These are phyloP conservation scores for Phaetusa simplex DNA, from an alignment of 2,113 vertebrate species.

Conservation along the genomic window DNA sequence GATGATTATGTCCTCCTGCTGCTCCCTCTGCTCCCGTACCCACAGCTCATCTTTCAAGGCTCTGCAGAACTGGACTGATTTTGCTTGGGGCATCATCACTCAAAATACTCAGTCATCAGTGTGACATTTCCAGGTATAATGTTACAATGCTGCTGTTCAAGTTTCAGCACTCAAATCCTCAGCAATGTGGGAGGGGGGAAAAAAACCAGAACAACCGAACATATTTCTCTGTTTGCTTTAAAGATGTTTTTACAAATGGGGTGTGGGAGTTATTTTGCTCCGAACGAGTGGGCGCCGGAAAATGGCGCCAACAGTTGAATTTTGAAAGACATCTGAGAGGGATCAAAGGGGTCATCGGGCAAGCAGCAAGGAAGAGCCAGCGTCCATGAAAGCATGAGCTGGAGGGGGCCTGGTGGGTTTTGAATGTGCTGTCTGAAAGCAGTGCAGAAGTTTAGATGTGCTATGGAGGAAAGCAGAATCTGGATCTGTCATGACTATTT, in stretches of 20 bases:
- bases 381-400: neutral
- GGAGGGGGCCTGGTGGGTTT: neutral
- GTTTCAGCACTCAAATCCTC: neutral
- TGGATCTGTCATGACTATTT: neutral
- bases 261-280: slow-evolving; percentile 17
- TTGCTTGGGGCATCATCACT: neutral
- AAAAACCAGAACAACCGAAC: neutral
- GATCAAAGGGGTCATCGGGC: neutral
- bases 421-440: neutral
- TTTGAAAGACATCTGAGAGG: neutral
- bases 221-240: neutral
- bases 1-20: neutral
- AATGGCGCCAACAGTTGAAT: neutral
- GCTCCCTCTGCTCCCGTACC: neutral
- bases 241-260: slow-evolving; percentile 3
- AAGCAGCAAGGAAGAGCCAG: neutral
- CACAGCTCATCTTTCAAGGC: neutral
- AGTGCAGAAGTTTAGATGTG: neutral
- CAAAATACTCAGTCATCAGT: neutral
- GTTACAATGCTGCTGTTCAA: neutral
- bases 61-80: neutral
- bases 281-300: neutral
- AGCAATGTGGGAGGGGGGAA: neutral
- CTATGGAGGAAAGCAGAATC: neutral
- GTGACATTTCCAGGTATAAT: neutral